A percentile compares a stretch with the other conserved stretches of the same genome.
phyloP scores from a whole-genome alignment of 2,113 vertebrate species.

The Hippopotamus amphibius region DNA sequence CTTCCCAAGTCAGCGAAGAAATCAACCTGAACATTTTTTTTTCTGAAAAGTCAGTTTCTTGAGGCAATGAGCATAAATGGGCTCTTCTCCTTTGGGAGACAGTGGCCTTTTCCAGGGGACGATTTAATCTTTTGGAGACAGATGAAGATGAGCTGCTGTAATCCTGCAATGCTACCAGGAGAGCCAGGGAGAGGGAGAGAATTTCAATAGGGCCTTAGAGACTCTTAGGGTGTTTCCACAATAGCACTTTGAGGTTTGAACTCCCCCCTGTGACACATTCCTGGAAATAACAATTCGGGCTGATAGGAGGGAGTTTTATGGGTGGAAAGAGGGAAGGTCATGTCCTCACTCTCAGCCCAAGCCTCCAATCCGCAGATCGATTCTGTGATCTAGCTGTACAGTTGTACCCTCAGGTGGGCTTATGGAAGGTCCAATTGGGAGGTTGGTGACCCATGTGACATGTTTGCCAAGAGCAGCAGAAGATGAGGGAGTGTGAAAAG shows the following conservation, averaged over 20 bases:
- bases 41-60: slow-evolving; percentile 75
- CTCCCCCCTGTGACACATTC: background rate
- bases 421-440: background rate
- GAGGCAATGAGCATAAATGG: slow-evolving; percentile 76
- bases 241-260: background rate
- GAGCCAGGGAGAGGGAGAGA: slow-evolving; percentile 80
- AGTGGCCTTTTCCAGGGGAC: slow-evolving; percentile 87
- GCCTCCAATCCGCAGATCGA: too few relatives aligned
- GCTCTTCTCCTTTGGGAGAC: slow-evolving; percentile 80
- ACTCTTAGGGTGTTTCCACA: slow-evolving; percentile 2
- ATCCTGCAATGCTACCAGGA: slow-evolving; percentile 82
- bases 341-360: too few relatives aligned
- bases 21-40: slow-evolving; percentile 55
- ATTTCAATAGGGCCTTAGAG: slow-evolving; percentile 84
- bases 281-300: slow-evolving; percentile 3
- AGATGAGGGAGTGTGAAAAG: background rate
- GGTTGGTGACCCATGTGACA: background rate
- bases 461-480: background rate
- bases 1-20: slow-evolving; percentile 12
- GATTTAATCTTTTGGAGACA: slow-evolving; percentile 88
- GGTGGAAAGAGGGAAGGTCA: background rate
- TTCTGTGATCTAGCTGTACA: background rate
- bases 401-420: background rate
- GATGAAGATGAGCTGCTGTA: slow-evolving; percentile 85
- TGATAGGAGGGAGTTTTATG: background rate